A percentile compares a stretch with the other conserved stretches of the same genome.
phyloP scores from a whole-genome alignment of 2,888 invertebrate species.

The Alloplasta piceator region DNA sequence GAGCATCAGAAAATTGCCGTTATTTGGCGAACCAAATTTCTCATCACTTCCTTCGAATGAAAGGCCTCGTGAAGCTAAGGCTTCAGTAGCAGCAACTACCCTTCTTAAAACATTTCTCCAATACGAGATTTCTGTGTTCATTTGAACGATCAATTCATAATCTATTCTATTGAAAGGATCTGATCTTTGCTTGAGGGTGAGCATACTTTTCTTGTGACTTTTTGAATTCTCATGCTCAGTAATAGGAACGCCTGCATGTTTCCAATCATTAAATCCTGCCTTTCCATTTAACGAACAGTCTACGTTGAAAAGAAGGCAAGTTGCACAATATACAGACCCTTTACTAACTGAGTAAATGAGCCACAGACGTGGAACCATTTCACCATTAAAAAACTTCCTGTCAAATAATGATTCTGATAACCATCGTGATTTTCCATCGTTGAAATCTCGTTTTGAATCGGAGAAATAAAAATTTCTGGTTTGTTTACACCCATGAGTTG shows the following conservation, averaged over 20 bases:
- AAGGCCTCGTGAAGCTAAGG: constrained; percentile 68
- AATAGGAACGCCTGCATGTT: constrained; percentile 48
- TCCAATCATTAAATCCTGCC: constrained; percentile 61
- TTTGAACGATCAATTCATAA: constrained; percentile 49
- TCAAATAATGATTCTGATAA: constrained; percentile 51
- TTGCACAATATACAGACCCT: constrained; percentile 50
- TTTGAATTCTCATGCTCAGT: constrained; percentile 51
- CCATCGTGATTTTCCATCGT: constrained; percentile 40
- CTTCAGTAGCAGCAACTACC: constrained; percentile 69
- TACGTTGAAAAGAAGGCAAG: constrained; percentile 55
- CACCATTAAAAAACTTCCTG: constrained; percentile 60
- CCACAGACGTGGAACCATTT: constrained; percentile 53
- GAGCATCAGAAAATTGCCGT: constrained; percentile 73
- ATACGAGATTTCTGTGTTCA: constrained; percentile 63
- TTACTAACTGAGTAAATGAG: constrained; percentile 59
- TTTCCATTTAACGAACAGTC: constrained; percentile 44
- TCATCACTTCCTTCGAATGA: constrained; percentile 72
- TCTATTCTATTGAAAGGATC: constrained; percentile 44
- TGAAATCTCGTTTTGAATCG: constrained; percentile 49
- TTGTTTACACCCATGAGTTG: constrained; percentile 55
- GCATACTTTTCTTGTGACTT: constrained; percentile 44
- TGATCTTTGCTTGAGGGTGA: constrained; percentile 42
- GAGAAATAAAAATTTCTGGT: constrained; percentile 59
- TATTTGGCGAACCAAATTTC: constrained; percentile 68
- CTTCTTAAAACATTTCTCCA: constrained; percentile 71